Evolutionary conservation across 2,113 vertebrate genomes (phyloP), one percentile per base, ranked within the genome.

Genomic region (Pao palembangensis): DNA sequence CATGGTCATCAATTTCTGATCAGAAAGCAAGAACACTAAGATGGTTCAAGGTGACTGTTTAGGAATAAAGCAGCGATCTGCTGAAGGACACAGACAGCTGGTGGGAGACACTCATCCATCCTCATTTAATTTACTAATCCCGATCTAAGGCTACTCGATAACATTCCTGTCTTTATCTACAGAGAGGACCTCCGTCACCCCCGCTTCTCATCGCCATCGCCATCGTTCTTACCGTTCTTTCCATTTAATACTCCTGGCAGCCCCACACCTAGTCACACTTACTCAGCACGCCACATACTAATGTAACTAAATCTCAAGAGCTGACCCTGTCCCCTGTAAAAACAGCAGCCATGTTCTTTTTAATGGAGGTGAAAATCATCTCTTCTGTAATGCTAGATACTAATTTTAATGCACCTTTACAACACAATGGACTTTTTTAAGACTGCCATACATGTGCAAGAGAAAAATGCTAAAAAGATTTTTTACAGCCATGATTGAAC

Each of bases 251-350:
- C 80, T 83, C 60, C 23, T 64, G 55, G 58, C 62, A 73, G 74
- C 79, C 72, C 80, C 67, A 44, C 69, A 67, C 73, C 62, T 12
- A 38, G 10, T 8, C 11, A 12, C 34, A 73, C 64, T 72, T 53
- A 20, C 46, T 51, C 69, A 67, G 64, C 60, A 59, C 11, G 44
- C 75, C 64, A 56, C 59, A 53, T 52, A 12, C 63, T 82, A 79
- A 81, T 51, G 76, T 80, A 85, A 80, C 80, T 55, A 66, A 79
- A 87, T 68, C 68, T 60, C 60, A 51, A 49, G 38, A 38, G 55
- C 69, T 78, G 69, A 81, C 75, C 73, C 73, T 65, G 64, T 82
- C 73, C 83, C 68, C 72, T 70, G 61, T 55, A 43, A 80, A 76
- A 67, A 59, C 47, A 25, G 58, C 17, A 14, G 19, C 34, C 42